These are phyloP conservation scores for Drosophila willistoni DNA, from an alignment of 1,140 invertebrate species.

Conservation along the genomic window DNA sequence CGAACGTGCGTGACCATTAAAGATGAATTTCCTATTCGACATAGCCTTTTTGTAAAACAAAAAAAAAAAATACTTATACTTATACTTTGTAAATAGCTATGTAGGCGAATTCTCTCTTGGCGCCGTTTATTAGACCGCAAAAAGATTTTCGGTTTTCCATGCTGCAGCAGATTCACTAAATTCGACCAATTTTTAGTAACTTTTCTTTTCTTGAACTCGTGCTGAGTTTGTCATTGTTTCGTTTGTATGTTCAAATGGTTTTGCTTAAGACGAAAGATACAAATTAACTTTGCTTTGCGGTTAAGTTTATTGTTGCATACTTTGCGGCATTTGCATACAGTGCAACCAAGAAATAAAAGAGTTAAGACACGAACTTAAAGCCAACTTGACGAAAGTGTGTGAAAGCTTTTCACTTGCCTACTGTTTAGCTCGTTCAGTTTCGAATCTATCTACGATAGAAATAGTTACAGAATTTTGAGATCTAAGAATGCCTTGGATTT, in stretches of 20 bases:
- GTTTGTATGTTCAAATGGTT: background rate
- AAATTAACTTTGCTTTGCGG: too few relatives aligned
- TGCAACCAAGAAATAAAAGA: slow-evolving; percentile 50
- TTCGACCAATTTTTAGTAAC: slow-evolving; percentile 47
- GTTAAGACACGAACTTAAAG: slow-evolving; percentile 67
- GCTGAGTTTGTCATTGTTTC: background rate
- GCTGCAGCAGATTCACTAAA: slow-evolving; percentile 65
- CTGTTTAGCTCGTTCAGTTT: background rate
- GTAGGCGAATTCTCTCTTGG: too few relatives aligned
- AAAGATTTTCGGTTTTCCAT: slow-evolving; percentile 46
- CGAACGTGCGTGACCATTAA: slow-evolving; percentile 58
- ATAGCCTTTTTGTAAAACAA: background rate
- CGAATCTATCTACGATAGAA: background rate
- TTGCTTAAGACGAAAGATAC: too few relatives aligned
- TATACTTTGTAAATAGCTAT: too few relatives aligned
- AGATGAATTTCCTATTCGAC: slow-evolving; percentile 9
- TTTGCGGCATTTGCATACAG: slow-evolving; percentile 26
- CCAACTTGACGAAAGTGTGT: slow-evolving; percentile 35
- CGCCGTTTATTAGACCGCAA: slow-evolving; percentile 65
- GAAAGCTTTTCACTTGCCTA: slow-evolving; percentile 31
- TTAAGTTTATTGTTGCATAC: slow-evolving; percentile 40
- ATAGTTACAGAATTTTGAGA: too few relatives aligned
- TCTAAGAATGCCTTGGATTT: too few relatives aligned
- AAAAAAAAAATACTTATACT: too few relatives aligned
- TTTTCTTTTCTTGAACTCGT: slow-evolving; percentile 60